These are phyloP conservation scores for Baryphthengus martii DNA, from an alignment of 2,113 vertebrate species.

Conservation along the genomic window DNA sequence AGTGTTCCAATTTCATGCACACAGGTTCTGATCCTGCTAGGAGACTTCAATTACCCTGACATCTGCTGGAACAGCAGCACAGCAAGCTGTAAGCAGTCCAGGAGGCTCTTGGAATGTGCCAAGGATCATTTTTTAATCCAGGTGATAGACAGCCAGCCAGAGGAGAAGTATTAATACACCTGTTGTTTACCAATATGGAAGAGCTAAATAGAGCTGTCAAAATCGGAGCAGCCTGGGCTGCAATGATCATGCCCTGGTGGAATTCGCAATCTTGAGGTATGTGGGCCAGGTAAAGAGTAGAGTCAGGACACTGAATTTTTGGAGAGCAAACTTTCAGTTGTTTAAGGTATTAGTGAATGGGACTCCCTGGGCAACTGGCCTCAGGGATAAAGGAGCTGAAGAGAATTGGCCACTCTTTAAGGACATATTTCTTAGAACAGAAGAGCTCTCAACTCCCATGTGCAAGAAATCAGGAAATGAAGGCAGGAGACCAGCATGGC, in stretches of 20 bases:
- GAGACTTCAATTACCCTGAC: background rate
- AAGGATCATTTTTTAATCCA: background rate
- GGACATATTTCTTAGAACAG: background rate
- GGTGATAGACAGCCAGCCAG: background rate
- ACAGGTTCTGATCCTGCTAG: background rate
- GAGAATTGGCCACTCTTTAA: background rate
- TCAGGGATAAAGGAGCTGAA: background rate
- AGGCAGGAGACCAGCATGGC: background rate
- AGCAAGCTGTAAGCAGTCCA: background rate
- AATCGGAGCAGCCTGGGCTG: background rate
- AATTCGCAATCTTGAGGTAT: background rate
- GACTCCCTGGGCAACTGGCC: background rate
- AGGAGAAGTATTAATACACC: background rate
- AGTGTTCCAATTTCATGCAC: background rate
- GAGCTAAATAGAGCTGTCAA: background rate
- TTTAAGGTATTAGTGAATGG: background rate
- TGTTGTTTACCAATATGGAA: background rate
- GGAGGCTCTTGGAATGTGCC: background rate
- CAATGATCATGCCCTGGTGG: background rate
- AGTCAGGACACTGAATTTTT: background rate
- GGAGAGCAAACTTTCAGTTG: background rate
- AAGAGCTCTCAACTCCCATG: background rate
- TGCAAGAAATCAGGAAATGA: background rate
- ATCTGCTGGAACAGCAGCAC: background rate
- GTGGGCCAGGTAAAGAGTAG: background rate